phyloP scores from a whole-genome alignment of 2,113 vertebrate species.

The Notarius quadriscutis region DNA sequence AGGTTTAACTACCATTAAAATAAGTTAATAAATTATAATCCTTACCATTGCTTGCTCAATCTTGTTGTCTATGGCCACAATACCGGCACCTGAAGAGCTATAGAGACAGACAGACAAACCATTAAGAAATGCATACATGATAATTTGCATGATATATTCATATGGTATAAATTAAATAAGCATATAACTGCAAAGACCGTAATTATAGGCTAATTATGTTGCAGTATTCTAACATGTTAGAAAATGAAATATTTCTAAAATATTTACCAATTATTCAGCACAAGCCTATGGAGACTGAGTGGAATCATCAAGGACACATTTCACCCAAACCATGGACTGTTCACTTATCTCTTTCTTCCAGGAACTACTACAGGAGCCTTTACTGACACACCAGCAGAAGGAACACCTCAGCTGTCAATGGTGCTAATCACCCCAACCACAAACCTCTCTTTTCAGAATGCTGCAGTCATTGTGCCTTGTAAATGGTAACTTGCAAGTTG shows the following conservation, averaged over 20 bases:
- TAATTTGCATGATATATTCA: not conserved
- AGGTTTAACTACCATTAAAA: not conserved
- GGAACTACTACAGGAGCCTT: too few relatives aligned
- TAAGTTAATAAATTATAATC: not conserved
- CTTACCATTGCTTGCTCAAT: slow-evolving; percentile 97
- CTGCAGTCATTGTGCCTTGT: too few relatives aligned
- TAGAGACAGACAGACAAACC: slow-evolving; percentile 51
- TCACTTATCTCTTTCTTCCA: too few relatives aligned
- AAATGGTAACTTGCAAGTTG: not conserved
- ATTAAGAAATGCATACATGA: not conserved
- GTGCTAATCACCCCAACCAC: not conserved
- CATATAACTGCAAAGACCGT: not conserved
- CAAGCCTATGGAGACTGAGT: not conserved
- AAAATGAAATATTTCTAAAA: not conserved
- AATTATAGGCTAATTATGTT: not conserved
- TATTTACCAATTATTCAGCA: not conserved
- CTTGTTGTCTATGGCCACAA: slow-evolving; percentile 98
- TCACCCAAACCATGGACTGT: not conserved
- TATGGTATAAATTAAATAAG: not conserved
- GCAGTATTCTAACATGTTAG: not conserved
- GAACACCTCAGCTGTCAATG: not conserved
- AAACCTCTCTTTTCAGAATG: not conserved
- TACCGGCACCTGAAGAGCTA: slow-evolving; percentile 91
- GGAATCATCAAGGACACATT: not conserved
- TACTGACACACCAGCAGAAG: too few relatives aligned